phyloP scores from a whole-genome alignment of 2,888 invertebrate genomes.

The Pollenia labialis region DNA sequence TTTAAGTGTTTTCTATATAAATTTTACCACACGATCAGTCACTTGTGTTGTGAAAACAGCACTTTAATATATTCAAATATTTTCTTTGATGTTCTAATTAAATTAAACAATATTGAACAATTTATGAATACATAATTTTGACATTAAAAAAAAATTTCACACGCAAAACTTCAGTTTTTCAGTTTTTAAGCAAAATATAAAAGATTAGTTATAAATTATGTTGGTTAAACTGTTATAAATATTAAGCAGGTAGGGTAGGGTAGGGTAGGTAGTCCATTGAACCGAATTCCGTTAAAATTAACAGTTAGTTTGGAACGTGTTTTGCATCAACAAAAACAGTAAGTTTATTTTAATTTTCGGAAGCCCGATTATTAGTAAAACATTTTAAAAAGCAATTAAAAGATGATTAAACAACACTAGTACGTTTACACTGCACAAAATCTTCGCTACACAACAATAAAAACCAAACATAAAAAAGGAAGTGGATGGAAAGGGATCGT shows the following conservation, averaged over 20 bases:
- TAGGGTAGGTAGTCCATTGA: background rate
- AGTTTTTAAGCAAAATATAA: too few relatives aligned
- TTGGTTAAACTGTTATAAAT: conserved; percentile 7
- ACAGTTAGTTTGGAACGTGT: conserved; percentile 32
- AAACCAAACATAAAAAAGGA: conserved; percentile 5
- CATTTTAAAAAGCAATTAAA: conserved; percentile 33
- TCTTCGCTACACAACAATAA: background rate
- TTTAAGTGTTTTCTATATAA: too few relatives aligned
- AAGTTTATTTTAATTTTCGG: background rate
- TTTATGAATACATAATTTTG: too few relatives aligned
- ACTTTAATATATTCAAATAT: too few relatives aligned
- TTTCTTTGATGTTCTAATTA: too few relatives aligned
- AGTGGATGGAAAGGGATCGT: background rate
- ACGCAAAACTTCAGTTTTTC: too few relatives aligned
- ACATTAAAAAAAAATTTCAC: too few relatives aligned
- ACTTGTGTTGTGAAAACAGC: too few relatives aligned
- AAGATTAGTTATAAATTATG: too few relatives aligned
- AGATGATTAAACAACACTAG: conserved; percentile 31
- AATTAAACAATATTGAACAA: too few relatives aligned
- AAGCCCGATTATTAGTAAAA: conserved; percentile 47
- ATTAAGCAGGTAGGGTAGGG: conserved; percentile 21
- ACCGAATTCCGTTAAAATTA: background rate
- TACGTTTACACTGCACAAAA: conserved; percentile 28
- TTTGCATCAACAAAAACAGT: background rate
- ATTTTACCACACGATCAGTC: too few relatives aligned